Evolutionary conservation across 2,888 invertebrate species (phyloP).

Genomic region (Sabatieria punctata): DNA sequence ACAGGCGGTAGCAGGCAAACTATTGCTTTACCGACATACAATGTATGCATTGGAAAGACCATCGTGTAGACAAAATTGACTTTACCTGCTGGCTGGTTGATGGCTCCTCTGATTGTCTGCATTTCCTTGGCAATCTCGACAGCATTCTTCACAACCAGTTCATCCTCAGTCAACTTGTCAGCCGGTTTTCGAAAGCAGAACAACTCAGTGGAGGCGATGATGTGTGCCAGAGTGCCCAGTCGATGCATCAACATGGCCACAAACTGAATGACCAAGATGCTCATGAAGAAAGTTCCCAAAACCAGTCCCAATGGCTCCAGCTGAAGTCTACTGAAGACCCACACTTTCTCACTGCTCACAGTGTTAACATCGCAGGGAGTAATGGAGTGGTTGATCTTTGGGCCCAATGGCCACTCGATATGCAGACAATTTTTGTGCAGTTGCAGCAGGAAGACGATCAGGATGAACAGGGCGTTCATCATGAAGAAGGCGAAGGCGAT

Average conservation of each 20-base stretch:
- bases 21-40: too few relatives aligned
- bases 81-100: conserved; percentile 13
- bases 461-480: conserved; percentile 93
- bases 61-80: too few relatives aligned
- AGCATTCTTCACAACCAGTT: conserved; percentile 72
- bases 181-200: conserved; percentile 36
- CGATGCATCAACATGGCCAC: conserved; percentile 96
- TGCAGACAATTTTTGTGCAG: conserved; percentile 90
- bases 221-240: conserved; percentile 87
- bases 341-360: conserved; percentile 16
- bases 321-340: conserved; percentile 45
- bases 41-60: too few relatives aligned
- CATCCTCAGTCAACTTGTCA: conserved; percentile 48
- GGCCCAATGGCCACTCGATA: conserved; percentile 70
- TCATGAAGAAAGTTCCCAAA: conserved; percentile 90
- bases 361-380: conserved; percentile 19
- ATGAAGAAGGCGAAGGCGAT: conserved; percentile 86
- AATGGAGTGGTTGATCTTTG: conserved; percentile 26
- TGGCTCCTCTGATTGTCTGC: conserved; percentile 40
- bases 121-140: conserved; percentile 80
- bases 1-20: too few relatives aligned
- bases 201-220: conserved; percentile 80
- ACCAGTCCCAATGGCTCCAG: conserved; percentile 89
- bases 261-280: conserved; percentile 88
- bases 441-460: conserved; percentile 94